phyloP scores from a whole-genome alignment of 2,797 vertebrate genomes.

The Natrix natrix region DNA sequence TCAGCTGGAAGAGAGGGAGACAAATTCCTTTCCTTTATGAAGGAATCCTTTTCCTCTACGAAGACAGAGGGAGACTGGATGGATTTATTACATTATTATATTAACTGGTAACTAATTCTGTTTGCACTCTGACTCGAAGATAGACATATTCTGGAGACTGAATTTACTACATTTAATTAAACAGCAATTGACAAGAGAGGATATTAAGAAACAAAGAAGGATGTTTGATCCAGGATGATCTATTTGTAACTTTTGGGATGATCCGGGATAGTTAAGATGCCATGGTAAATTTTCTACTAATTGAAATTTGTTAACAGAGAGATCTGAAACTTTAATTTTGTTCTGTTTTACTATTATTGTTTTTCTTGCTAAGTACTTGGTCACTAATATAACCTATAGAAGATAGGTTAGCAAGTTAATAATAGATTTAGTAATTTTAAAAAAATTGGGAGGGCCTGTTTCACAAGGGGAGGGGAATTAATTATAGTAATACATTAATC shows the following conservation, averaged over 20 bases:
- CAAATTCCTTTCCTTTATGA: neutral
- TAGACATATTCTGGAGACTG: neutral
- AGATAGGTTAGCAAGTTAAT: neutral
- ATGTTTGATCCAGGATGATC: neutral
- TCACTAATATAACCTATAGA: neutral
- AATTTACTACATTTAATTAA: neutral
- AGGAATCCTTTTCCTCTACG: neutral
- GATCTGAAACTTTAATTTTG: neutral
- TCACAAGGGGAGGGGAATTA: neutral
- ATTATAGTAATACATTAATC: neutral
- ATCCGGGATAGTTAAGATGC: neutral
- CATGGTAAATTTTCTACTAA: neutral
- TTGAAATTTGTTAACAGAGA: neutral
- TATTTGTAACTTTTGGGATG: neutral
- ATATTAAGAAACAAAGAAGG: neutral
- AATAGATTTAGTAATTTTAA: neutral
- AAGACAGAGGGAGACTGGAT: neutral
- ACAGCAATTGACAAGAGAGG: neutral
- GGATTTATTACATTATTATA: neutral
- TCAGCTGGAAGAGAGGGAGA: neutral
- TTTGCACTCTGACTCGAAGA: neutral
- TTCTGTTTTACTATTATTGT: neutral
- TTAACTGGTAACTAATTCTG: neutral
- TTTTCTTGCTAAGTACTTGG: neutral
- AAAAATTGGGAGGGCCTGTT: neutral